Evolutionary conservation across 2,888 invertebrate genomes (phyloP).

Genomic region (Apamea crenata): DNA sequence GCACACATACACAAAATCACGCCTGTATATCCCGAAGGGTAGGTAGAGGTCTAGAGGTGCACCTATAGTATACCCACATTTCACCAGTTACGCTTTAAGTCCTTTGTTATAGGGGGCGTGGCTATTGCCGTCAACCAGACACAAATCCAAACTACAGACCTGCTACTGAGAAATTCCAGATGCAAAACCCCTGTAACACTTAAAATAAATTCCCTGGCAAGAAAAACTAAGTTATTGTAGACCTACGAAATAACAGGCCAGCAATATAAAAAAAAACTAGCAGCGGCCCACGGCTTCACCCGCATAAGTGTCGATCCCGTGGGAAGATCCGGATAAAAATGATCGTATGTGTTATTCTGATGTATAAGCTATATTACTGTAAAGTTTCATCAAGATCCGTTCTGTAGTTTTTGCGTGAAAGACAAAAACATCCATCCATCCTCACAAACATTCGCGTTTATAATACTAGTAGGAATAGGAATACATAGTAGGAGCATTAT

Average conservation of each 20-base stretch:
- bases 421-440: no score
- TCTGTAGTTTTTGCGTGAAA: no score
- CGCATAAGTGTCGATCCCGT: background rate
- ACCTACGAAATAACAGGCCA: background rate
- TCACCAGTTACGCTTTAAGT: background rate
- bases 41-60: no score
- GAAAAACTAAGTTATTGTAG: background rate
- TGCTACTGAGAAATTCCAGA: background rate
- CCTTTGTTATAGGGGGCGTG: background rate
- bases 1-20: no score
- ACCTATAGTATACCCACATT: no score
- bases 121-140: background rate
- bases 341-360: background rate
- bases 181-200: background rate
- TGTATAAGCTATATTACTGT: no score
- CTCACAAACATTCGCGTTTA: no score
- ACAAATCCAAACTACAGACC: background rate
- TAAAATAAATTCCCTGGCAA: background rate
- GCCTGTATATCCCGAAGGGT: no score
- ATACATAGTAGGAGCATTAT: background rate
- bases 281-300: background rate
- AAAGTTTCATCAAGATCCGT: no score
- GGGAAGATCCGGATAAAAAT: background rate
- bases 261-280: slow-evolving; percentile 7
- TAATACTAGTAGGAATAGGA: no score